Evolutionary conservation across 2,888 invertebrate species (phyloP), one percentile per base, ranked within the genome.

Genomic region (Agapostemon virescens): DNA sequence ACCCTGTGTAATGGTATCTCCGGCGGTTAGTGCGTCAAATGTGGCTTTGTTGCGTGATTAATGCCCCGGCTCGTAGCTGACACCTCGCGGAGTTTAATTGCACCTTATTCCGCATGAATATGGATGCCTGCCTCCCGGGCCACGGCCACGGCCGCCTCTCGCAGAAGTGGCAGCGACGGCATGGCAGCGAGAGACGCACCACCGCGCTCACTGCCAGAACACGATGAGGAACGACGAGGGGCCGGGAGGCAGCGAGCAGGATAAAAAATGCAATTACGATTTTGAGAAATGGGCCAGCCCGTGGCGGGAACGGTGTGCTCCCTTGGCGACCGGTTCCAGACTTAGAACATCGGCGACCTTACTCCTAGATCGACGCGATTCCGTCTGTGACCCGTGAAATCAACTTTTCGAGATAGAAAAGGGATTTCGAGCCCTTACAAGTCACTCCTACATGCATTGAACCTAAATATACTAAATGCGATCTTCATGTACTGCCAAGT

Each of bases 41-140:
- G 90, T 89, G 86, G 90, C 91, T 91, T 90, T 91, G 92, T 90
- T 90, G 89, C 86, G 89, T 92, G 92, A 92, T 92, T 92, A 92
- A 92, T 92, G 92, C 90, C 88, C 90, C 89, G 87, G 87, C 88
- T 88, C 87, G 90, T 87, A 84, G 88, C 92, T 92, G 92, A 92
- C 92, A 92, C 92, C 92, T 92, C 90, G 89, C 90, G 82, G 87
- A 90, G 89, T 92, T 92, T 92, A 92, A 92, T 92, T 92, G 92
- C 91, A 92, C 92, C 92, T 92, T 91, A 92, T 92, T 92, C 91
- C 82, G 87, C 91, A 92, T 92, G 92, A 92, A 92, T 92, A 92
- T 92, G 92, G 91, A 92, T 92, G 92, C 88, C 81, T 91, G 90
- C 90, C 91, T 90, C 86, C 88, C 90, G 91, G 91, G 88, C 89